These are phyloP conservation scores for Gyrodactylus bullatarudis DNA, from an alignment of 1,140 invertebrate genomes.

Conservation along the genomic window DNA sequence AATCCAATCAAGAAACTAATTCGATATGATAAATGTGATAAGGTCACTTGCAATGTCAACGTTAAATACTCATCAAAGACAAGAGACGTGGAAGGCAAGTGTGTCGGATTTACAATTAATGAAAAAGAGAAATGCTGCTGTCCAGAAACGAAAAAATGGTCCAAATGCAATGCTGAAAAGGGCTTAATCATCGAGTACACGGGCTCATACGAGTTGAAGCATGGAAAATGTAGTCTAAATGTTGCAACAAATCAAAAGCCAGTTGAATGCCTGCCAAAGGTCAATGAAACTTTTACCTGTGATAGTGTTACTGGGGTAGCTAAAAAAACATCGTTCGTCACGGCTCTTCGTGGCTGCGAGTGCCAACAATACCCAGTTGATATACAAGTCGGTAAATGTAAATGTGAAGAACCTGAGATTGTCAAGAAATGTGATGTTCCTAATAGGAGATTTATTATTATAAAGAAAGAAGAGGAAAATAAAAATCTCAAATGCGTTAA, in stretches of 20 bases:
- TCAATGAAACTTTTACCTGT: background rate
- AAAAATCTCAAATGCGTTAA: background rate
- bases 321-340: background rate
- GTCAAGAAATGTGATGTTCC: background rate
- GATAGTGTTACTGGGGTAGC: background rate
- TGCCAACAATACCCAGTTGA: background rate
- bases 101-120: background rate
- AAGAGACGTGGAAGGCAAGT: background rate
- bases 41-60: background rate
- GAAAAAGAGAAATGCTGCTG: background rate
- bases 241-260: background rate
- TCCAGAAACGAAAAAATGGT: background rate
- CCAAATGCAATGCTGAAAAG: background rate
- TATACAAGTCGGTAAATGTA: background rate
- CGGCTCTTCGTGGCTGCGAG: background rate
- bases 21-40: background rate
- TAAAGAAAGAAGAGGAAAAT: background rate
- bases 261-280: background rate
- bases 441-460: background rate
- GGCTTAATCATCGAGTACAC: background rate
- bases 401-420: background rate
- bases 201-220: background rate
- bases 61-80: background rate
- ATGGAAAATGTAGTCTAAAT: background rate
- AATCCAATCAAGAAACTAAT: background rate